Base-by-base conservation (phyloP, 2,888 invertebrate genomes). In the Phyllotreta striolata region DNA sequence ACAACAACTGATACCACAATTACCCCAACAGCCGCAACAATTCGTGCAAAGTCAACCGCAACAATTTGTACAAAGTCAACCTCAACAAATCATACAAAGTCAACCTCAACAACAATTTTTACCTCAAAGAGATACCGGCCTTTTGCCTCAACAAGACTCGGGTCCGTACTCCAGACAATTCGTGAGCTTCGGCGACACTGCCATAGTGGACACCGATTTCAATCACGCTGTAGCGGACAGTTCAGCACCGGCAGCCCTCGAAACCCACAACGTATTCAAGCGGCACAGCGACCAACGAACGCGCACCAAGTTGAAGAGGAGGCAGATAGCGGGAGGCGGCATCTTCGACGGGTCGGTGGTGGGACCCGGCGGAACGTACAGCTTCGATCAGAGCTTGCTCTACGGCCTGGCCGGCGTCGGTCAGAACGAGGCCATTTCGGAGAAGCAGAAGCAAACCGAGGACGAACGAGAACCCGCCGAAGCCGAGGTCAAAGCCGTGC, bases 381-480 rank as follows among this genome's bases (percentile, higher is more conserved):
- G 78, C 8, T 78, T 76, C 43, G 85, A 87, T 71, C 84, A 86
- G 68, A 85, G 86, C 8, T 80, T 88, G 6, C 79, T 87, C 39
- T 82, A 82, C 55, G 91, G 92, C 0, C 82, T 92, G 34, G 89
- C 91, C 0, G 89, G 88, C 60, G 89, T 89, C 41, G 91, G 90
- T 0, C 86, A 89, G 6, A 88, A 88, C 66, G 78, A 85, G 51
- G 86, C 87, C 0, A 83, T 87, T 59, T 69, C 80, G 3, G 84
- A 85, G 69, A 86, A 86, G 73, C 82, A 87, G 67, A 89, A 90
- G 73, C 88, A 86, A 66, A 84, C 88, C 71, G 83, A 83, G 57
- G 90, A 91, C 64, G 92, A 91, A 73, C 84, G 91, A 44, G 93
- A 93, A 73, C 92, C 92, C 0, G 93, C 93, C 0, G 92, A 93